Base-by-base conservation (phyloP, 1,140 invertebrate species). In the Diachasma alloeum region DNA sequence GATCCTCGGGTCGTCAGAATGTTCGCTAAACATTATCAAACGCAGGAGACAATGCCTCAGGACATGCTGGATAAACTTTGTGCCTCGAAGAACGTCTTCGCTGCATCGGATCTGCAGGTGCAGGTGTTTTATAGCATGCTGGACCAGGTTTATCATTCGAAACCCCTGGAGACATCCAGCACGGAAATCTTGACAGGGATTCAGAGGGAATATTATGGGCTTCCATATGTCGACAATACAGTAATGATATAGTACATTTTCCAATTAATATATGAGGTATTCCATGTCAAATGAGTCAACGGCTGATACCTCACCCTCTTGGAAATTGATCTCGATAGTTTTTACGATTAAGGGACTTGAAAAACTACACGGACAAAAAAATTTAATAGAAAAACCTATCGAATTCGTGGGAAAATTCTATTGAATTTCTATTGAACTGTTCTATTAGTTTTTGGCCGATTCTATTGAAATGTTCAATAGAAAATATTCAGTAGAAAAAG, bases 11-110 rank as follows among this genome's bases (percentile, higher is more conserved):
- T 98, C 3, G 87, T 99, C 1, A 92, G 92, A 39, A 92, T 93
- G 31, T 99, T 99, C 91, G 97, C 97, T 0, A 93, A 94, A 75
- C 97, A 99, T 89, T 98, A 96, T 88, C 93, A 96, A 87, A 99
- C 97, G 0, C 93, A 95, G 15, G 93, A 97, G 87, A 91, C 93
- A 4, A 95, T 99, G 85, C 94, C 96, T 0, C 92, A 94, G 42
- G 87, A 93, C 17, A 93, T 96, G 90, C 80, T 98, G 13, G 86
- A 93, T n/a, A 90, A 94, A 78, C 89, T 98, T 8, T 96, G 95
- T 81, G 92, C 93, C 0, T 94, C 96, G 0, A 98, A 97, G 83
- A 93, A 95, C 82, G 84, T 97, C 26, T 99, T 98, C 86, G 92
- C 93, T 4, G 95, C 97, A 5, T 96, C 95, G 75, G 97, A 99